Conservation (phyloP, 2,888 invertebrate species). For the Spilosoma lubricipeda region DNA sequence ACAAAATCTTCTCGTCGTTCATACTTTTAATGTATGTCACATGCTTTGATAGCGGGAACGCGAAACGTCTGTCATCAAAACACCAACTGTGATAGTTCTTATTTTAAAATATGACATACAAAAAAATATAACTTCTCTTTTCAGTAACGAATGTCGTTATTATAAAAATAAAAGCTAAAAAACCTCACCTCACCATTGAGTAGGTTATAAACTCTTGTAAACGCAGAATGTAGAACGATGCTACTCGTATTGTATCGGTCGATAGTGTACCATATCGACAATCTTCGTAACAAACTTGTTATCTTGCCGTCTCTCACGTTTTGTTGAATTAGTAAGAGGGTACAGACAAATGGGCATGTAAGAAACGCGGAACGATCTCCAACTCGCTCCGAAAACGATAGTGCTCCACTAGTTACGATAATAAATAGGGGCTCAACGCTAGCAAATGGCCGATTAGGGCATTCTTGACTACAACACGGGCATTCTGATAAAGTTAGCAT, state of each 20-base stretch:
- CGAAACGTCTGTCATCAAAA: too few relatives aligned
- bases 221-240: constrained; percentile 29
- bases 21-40: too few relatives aligned
- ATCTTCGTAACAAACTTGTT: constrained; percentile 70
- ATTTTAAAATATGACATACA: too few relatives aligned
- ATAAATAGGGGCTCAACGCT: constrained; percentile 78
- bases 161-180: constrained; percentile 19
- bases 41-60: too few relatives aligned
- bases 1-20: too few relatives aligned
- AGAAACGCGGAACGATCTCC: constrained; percentile 74
- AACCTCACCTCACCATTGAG: constrained; percentile 27
- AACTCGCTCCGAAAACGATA: constrained; percentile 75
- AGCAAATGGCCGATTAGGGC: constrained; percentile 80
- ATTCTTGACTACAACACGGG: constrained; percentile 79
- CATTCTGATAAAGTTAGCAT: constrained; percentile 81
- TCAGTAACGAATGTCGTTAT: neutral
- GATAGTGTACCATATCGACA: constrained; percentile 62
- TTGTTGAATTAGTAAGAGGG: constrained; percentile 82
- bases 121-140: neutral
- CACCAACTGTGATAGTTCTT: neutral
- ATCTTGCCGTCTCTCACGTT: constrained; percentile 72
- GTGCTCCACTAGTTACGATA: constrained; percentile 81
- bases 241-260: constrained; percentile 41
- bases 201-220: constrained; percentile 47
- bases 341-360: constrained; percentile 74